phyloP scores from a whole-genome alignment of 2,113 vertebrate genomes.

The Microcebus ravelobensis region DNA sequence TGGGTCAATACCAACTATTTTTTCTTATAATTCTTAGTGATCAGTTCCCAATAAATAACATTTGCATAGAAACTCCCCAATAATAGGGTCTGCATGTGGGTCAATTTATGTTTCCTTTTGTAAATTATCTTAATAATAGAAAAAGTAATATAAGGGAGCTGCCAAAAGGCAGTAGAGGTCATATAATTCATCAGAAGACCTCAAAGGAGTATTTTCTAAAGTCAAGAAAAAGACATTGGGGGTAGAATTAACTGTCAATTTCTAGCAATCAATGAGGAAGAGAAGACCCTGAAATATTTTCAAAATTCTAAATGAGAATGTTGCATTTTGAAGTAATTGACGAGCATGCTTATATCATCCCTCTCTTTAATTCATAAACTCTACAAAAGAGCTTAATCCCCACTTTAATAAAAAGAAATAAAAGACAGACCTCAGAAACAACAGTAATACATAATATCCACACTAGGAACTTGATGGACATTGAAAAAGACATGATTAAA shows the following conservation, averaged over 20 bases:
- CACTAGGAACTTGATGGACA: constrained; percentile 12
- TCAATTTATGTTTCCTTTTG: not conserved
- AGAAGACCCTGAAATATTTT: constrained; percentile 44
- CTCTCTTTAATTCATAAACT: not conserved
- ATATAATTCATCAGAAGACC: not conserved
- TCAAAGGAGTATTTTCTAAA: constrained; percentile 4
- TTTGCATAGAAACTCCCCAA: not conserved
- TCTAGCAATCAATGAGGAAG: constrained; percentile 41
- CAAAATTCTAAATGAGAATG: constrained; percentile 44
- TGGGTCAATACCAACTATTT: constrained; percentile 58
- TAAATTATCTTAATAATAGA: not conserved
- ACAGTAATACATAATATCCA: not conserved
- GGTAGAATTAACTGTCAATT: constrained; percentile 13
- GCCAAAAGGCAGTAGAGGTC: not conserved
- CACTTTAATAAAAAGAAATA: constrained; percentile 55
- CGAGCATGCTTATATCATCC: not conserved
- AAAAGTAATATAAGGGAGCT: not conserved
- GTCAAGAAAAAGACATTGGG: constrained; percentile 7
- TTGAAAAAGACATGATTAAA: not conserved
- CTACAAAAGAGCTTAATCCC: not conserved
- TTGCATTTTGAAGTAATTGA: not conserved
- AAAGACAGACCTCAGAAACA: not conserved
- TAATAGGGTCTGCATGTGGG: not conserved
- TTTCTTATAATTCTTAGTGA: constrained; percentile 38
- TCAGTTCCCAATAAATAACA: constrained; percentile 24